Evolutionary conservation across 2,888 invertebrate species (phyloP).

Genomic region (Exocentrus adspersus): DNA sequence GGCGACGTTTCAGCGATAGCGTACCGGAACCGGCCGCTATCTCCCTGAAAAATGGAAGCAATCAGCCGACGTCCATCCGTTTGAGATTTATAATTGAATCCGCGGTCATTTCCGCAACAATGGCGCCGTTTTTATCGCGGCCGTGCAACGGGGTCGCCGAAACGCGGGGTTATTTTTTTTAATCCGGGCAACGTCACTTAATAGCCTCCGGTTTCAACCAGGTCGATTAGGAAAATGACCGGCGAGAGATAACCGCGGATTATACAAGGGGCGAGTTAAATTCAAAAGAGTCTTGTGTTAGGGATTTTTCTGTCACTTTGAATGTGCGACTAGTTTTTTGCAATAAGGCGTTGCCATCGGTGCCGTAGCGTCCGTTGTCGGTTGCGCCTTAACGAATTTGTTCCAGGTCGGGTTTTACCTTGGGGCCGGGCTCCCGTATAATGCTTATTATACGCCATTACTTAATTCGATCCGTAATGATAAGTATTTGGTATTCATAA

Average conservation of each 20-base stretch:
- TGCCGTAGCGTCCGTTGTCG: too few relatives aligned
- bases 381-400: slow-evolving; percentile 42
- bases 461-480: slow-evolving; percentile 33
- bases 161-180: slow-evolving; percentile 54
- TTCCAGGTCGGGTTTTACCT: slow-evolving; percentile 46
- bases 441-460: slow-evolving; percentile 33
- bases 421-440: slow-evolving; percentile 34
- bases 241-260: too few relatives aligned
- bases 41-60: not conserved
- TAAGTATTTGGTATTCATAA: slow-evolving; percentile 38
- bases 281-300: too few relatives aligned
- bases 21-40: not conserved
- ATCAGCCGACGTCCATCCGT: not conserved
- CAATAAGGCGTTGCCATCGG: slow-evolving; percentile 39
- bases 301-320: too few relatives aligned
- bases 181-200: slow-evolving; percentile 54
- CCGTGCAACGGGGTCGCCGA: slow-evolving; percentile 41
- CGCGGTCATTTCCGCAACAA: slow-evolving; percentile 41
- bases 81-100: slow-evolving; percentile 41
- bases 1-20: not conserved
- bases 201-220: slow-evolving; percentile 50
- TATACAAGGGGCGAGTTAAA: too few relatives aligned
- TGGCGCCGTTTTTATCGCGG: slow-evolving; percentile 42
- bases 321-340: too few relatives aligned
- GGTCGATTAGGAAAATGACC: slow-evolving; percentile 51